Conservation (phyloP, 2,888 invertebrate species). For the Abscondita cerata region DNA sequence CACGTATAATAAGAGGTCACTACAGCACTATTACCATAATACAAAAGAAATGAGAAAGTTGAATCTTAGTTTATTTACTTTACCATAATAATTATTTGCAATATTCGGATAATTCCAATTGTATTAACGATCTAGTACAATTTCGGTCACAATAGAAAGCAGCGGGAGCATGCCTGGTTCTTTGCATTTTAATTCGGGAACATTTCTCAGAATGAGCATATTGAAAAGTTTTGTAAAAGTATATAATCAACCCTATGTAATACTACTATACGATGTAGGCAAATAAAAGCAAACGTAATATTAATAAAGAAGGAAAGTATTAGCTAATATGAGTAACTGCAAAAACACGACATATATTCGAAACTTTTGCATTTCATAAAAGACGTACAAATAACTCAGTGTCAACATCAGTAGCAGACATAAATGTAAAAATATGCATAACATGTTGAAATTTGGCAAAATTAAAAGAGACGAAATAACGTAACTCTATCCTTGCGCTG, state of each 20-base stretch:
- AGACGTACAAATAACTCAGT: slow-evolving; percentile 43
- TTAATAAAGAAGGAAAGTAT: slow-evolving; percentile 56
- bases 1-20: slow-evolving; percentile 36
- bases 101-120: too few relatives aligned
- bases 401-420: slow-evolving; percentile 33
- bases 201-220: background rate
- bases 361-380: slow-evolving; percentile 52
- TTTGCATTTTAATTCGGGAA: too few relatives aligned
- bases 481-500: slow-evolving; percentile 26
- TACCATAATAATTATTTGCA: too few relatives aligned
- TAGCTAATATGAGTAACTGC: slow-evolving; percentile 47
- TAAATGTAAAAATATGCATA: slow-evolving; percentile 25
- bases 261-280: slow-evolving; percentile 40
- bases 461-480: slow-evolving; percentile 27
- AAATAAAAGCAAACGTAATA: slow-evolving; percentile 53
- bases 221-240: slow-evolving; percentile 8
- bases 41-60: background rate
- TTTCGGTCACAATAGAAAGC: too few relatives aligned
- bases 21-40: slow-evolving; percentile 26
- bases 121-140: too few relatives aligned
- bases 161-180: too few relatives aligned
- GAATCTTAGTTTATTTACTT: too few relatives aligned
- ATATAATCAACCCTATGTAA: slow-evolving; percentile 23
- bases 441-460: slow-evolving; percentile 26
- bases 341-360: slow-evolving; percentile 51